phyloP scores from a whole-genome alignment of 2,888 invertebrate genomes.

The Phorcus lineatus region DNA sequence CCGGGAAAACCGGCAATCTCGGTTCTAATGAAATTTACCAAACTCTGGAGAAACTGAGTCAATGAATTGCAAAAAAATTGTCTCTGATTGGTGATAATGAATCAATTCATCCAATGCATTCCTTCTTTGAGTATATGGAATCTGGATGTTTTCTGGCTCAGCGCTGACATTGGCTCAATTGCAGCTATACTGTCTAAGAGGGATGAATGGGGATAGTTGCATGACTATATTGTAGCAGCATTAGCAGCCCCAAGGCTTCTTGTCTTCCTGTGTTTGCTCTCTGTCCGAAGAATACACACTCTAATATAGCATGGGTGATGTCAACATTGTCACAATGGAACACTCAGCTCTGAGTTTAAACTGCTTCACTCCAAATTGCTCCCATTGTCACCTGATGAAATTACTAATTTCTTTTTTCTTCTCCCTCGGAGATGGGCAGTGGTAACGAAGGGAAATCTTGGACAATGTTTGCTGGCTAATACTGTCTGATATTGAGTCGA shows the following conservation, averaged over 20 bases:
- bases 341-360: neutral
- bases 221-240: neutral
- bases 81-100: neutral
- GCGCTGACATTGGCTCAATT: neutral
- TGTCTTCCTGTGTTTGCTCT: neutral
- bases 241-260: neutral
- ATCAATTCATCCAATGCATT: neutral
- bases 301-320: constrained; percentile 3
- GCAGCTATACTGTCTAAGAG: neutral
- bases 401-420: constrained; percentile 7
- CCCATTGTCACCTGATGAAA: constrained; percentile 15
- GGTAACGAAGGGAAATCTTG: neutral
- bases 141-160: neutral
- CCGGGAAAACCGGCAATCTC: neutral
- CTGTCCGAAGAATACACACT: constrained; percentile 4
- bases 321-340: neutral
- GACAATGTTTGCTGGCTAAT: neutral
- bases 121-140: neutral
- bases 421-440: neutral
- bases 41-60: neutral
- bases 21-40: neutral
- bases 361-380: constrained; percentile 4
- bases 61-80: neutral
- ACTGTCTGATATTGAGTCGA: neutral
- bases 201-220: neutral